Evolutionary conservation across 2,797 vertebrate species (phyloP).

Genomic region (Eulemur mongoz): DNA sequence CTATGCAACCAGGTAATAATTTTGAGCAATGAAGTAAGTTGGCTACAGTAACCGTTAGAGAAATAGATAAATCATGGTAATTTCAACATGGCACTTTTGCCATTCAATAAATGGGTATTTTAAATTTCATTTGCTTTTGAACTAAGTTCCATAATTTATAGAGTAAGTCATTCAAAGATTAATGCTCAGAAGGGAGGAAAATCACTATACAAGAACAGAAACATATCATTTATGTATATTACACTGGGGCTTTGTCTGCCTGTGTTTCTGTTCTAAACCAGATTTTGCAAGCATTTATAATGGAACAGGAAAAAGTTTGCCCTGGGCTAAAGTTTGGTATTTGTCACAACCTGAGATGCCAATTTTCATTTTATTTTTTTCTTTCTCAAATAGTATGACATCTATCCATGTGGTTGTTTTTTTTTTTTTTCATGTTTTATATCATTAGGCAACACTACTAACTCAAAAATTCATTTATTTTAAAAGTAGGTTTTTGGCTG

Average conservation of each 20-base stretch:
- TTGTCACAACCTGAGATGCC: constrained; percentile 39
- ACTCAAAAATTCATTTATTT: constrained; percentile 5
- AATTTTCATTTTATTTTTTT: constrained; percentile 52
- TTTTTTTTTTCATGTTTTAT: not conserved
- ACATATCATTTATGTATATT: constrained; percentile 49
- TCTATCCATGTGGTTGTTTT: not conserved
- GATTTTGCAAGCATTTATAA: constrained; percentile 55
- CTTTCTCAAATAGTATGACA: not conserved
- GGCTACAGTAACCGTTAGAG: constrained; percentile 33
- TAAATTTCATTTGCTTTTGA: constrained; percentile 75
- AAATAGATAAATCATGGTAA: constrained; percentile 73
- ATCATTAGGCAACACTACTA: not conserved
- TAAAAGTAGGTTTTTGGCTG: not conserved
- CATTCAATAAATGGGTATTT: constrained; percentile 70
- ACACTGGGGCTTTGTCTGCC: not conserved
- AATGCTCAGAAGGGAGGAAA: constrained; percentile 5
- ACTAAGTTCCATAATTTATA: constrained; percentile 68
- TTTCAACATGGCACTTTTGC: constrained; percentile 71
- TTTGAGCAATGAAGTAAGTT: constrained; percentile 62
- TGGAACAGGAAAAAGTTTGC: constrained; percentile 41
- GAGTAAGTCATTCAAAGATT: constrained; percentile 70
- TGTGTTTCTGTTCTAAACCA: constrained; percentile 21
- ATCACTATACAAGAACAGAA: constrained; percentile 56
- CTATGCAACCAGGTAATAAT: constrained; percentile 43
- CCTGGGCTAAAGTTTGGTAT: constrained; percentile 47